Percentiles rank a stretch among this genome's conserved stretches.
Evolutionary conservation across 2,113 vertebrate genomes (phyloP).

Genomic region (Eretmochelys imbricata): DNA sequence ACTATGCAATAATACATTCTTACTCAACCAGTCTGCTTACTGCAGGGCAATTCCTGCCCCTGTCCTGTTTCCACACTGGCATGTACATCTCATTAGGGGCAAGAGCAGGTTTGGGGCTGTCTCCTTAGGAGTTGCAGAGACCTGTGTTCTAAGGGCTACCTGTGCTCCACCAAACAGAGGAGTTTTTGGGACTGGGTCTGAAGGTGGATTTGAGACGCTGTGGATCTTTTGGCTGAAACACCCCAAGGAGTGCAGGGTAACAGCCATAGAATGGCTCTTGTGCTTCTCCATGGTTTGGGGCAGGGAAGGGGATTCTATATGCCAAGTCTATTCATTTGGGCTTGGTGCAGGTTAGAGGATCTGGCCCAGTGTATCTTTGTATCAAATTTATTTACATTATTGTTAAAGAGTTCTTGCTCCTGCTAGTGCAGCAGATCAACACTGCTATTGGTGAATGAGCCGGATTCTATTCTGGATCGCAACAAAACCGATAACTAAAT

Average conservation of each 20-base stretch:
- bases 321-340: background rate
- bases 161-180: background rate
- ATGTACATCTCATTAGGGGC: background rate
- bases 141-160: background rate
- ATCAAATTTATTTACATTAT: background rate
- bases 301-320: background rate
- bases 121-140: background rate
- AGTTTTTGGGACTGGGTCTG: background rate
- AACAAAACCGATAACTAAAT: conserved; percentile 25
- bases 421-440: background rate
- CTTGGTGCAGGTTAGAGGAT: background rate
- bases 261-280: background rate
- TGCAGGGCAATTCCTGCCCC: background rate
- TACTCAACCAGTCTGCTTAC: background rate
- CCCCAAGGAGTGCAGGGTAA: background rate
- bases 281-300: background rate
- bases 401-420: background rate
- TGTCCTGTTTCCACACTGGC: background rate
- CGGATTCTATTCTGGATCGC: conserved; percentile 38
- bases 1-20: background rate
- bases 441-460: background rate
- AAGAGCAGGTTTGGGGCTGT: background rate
- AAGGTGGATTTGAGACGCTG: background rate
- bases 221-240: background rate
- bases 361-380: background rate